Evolutionary conservation across 2,888 invertebrate genomes (phyloP), one percentile per base, ranked within the genome.

Genomic region (Allacma fusca): DNA sequence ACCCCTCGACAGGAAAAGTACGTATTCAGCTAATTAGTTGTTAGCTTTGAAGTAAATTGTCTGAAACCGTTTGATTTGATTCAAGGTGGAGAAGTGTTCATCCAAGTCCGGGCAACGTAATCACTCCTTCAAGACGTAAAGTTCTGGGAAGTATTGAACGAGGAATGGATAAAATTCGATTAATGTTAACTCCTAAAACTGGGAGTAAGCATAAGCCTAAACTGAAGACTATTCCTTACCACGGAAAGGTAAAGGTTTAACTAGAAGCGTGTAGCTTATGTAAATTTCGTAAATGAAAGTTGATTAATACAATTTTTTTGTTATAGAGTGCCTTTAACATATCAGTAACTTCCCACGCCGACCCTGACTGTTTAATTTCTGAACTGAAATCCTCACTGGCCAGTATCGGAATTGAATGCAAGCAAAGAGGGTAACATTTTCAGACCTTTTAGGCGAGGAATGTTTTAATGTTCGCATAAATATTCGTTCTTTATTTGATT

Each of bases 131-230:
- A 1, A 76, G 80, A 28, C 88, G 89, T 76, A 90, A 90, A 84
- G 88, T 93, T 77, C 89, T 92, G 85, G 92, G 91, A 57, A 91
- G 91, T 84, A 88, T 93, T 77, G 93, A 93, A 86, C 88, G 91
- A 78, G 91, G 91, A 44, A 87, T 92, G 78, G 90, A 92, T 84
- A 88, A 88, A 78, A 90, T 94, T 81, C 89, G 91, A 81, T 90
- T 90, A 82, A 91, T 92, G 85, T 87, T 94, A 57, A 93, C 93
- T 0, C 93, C 93, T 0, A 89, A 89, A 82, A 86, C 81, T 12
- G 77, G 76, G 16, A 77, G 73, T 40, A 84, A 83, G 80, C 62
- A 75, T 16, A 84, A 84, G 75, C 72, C 65, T 13, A 83, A 83
- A 57, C 75, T 80, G 26, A 80, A 82, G 78, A 79, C 80, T 43